These are phyloP conservation scores for Osmoderma eremita DNA, from an alignment of 2,888 invertebrate species.

Conservation along the genomic window DNA sequence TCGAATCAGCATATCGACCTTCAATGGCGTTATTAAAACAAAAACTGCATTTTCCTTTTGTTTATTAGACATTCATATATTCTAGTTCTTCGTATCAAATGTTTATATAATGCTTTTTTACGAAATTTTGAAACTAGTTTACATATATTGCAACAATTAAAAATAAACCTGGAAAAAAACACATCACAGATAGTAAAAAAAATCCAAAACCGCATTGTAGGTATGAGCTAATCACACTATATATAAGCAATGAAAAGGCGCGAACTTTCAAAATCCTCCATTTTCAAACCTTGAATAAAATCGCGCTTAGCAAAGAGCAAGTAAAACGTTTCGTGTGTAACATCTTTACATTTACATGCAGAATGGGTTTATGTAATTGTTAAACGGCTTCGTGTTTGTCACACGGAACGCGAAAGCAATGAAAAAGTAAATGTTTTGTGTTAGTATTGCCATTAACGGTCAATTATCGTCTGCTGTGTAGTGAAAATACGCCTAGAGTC, in stretches of 20 bases:
- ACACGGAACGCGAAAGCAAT: conserved; percentile 25
- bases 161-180: no score
- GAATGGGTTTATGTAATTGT: conserved; percentile 36
- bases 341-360: conserved; percentile 35
- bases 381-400: conserved; percentile 29
- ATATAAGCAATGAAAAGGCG: background rate
- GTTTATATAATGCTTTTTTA: no score
- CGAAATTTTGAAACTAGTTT: no score
- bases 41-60: no score
- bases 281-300: conserved; percentile 35
- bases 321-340: conserved; percentile 24
- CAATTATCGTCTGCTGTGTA: conserved; percentile 23
- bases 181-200: no score
- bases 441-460: conserved; percentile 27
- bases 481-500: conserved; percentile 20
- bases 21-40: no score
- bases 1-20: no score
- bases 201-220: no score
- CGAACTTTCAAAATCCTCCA: conserved; percentile 9
- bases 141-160: no score
- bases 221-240: no score
- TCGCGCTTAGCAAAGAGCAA: conserved; percentile 12
- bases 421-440: conserved; percentile 30
- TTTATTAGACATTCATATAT: no score
- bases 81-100: no score